Percentiles rank a stretch among this genome's conserved stretches.
phyloP scores from a whole-genome alignment of 2,113 vertebrate genomes.

The Sebastes fasciatus region DNA sequence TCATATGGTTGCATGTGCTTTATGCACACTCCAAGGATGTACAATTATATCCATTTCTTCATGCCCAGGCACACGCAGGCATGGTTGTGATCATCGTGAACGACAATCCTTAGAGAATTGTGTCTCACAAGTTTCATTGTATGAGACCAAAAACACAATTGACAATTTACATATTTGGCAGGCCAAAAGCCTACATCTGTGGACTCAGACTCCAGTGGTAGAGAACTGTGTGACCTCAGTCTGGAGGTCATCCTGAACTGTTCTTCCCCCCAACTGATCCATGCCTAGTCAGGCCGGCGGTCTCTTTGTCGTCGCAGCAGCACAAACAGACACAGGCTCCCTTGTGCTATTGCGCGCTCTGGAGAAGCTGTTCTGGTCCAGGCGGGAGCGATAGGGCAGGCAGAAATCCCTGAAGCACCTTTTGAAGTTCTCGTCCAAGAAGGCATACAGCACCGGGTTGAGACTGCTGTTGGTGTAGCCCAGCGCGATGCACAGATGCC shows the following conservation, averaged over 20 bases:
- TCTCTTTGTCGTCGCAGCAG: slow-evolving; percentile 73
- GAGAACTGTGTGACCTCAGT: slow-evolving; percentile 71
- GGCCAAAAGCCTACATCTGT: slow-evolving; percentile 6
- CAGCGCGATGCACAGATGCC: slow-evolving; percentile 96
- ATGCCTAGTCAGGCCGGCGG: slow-evolving; percentile 88
- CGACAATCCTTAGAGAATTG: background rate
- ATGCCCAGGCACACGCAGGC: slow-evolving; percentile 17
- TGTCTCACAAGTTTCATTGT: slow-evolving; percentile 19
- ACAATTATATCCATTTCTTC: background rate
- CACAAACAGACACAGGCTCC: slow-evolving; percentile 88
- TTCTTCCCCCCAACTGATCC: slow-evolving; percentile 58
- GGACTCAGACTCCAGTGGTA: slow-evolving; percentile 68
- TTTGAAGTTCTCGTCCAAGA: slow-evolving; percentile 98
- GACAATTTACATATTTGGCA: background rate
- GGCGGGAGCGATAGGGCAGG: slow-evolving; percentile 83
- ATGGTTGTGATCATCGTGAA: slow-evolving; percentile 29
- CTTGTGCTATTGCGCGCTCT: slow-evolving; percentile 81
- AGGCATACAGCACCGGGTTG: slow-evolving; percentile 96
- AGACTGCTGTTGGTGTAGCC: slow-evolving; percentile 98
- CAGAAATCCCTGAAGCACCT: slow-evolving; percentile 96
- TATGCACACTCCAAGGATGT: slow-evolving; percentile 2
- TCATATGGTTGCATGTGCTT: background rate
- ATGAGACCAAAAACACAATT: slow-evolving; percentile 17
- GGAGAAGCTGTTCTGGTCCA: slow-evolving; percentile 89
- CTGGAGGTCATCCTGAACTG: slow-evolving; percentile 73